Evolutionary conservation across 2,797 vertebrate genomes (phyloP).

Genomic region (Nyctibius grandis): DNA sequence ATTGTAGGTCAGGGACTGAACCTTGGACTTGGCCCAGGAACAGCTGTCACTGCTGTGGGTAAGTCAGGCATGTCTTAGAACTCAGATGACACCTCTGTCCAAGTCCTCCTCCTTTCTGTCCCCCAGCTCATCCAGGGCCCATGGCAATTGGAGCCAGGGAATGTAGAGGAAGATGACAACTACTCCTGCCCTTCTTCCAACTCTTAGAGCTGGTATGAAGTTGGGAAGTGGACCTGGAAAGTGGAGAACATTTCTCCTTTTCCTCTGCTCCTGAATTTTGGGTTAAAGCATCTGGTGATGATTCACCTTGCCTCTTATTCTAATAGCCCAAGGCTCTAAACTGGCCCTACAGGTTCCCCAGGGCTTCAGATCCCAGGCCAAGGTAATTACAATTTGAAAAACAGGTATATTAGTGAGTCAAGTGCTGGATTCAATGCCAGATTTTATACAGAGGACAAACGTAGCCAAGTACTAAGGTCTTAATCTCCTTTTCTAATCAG

Average conservation of each 20-base stretch:
- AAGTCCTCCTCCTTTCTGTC: neutral
- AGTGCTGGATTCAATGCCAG: neutral
- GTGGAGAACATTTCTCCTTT: neutral
- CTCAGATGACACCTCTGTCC: neutral
- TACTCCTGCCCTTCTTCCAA: neutral
- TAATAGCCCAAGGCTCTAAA: neutral
- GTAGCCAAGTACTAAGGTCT: neutral
- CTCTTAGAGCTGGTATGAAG: neutral
- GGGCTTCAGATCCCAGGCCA: neutral
- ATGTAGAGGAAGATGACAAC: neutral
- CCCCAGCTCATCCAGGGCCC: neutral
- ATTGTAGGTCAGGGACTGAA: neutral
- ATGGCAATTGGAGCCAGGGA: neutral
- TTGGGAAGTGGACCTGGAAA: neutral
- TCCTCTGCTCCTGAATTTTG: neutral
- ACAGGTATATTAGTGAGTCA: neutral
- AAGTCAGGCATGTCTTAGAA: neutral
- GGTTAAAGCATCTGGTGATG: neutral
- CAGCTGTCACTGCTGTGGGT: neutral
- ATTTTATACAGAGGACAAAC: neutral
- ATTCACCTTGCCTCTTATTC: neutral
- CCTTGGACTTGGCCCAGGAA: neutral
- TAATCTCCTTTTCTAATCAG: neutral
- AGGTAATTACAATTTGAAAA: slow-evolving; percentile 15
- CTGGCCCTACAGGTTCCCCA: neutral